Conservation (phyloP, 1,140 invertebrate genomes). For the Heliothis subflexa region DNA sequence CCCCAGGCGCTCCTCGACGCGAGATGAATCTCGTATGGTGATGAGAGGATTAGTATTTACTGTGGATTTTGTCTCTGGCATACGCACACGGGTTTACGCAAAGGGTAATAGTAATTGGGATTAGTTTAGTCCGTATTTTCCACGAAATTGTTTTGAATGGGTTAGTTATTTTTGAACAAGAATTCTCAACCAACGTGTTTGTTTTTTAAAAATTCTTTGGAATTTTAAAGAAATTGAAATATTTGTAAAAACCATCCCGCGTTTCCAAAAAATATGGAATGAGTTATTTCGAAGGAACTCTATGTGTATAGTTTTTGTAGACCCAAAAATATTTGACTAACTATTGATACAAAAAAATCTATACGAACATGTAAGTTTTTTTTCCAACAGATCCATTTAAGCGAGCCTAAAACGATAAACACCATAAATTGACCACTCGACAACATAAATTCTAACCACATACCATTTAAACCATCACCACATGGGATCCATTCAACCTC, state of each 20-base stretch:
- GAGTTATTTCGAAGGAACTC: too few relatives aligned
- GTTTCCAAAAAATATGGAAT: too few relatives aligned
- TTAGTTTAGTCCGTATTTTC: background rate
- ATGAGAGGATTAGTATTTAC: constrained; percentile 12
- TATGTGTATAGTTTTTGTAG: too few relatives aligned
- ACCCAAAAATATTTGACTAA: too few relatives aligned
- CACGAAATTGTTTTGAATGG: background rate
- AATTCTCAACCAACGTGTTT: too few relatives aligned
- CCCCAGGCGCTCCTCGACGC: background rate
- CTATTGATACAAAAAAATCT: too few relatives aligned
- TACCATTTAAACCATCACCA: background rate
- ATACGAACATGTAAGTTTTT: too few relatives aligned
- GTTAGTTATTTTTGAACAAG: too few relatives aligned
- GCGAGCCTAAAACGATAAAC: background rate
- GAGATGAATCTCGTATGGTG: constrained; percentile 10
- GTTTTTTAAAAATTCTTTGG: background rate
- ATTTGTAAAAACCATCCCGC: too few relatives aligned
- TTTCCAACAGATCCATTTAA: background rate
- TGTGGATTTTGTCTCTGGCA: background rate
- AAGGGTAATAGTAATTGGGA: background rate
- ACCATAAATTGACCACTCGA: background rate
- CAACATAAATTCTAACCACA: background rate
- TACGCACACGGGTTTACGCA: background rate
- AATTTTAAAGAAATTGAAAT: background rate
- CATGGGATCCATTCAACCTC: constrained; percentile 5